Conservation (phyloP, 1,140 invertebrate genomes). For the Liolophura sinensis region DNA sequence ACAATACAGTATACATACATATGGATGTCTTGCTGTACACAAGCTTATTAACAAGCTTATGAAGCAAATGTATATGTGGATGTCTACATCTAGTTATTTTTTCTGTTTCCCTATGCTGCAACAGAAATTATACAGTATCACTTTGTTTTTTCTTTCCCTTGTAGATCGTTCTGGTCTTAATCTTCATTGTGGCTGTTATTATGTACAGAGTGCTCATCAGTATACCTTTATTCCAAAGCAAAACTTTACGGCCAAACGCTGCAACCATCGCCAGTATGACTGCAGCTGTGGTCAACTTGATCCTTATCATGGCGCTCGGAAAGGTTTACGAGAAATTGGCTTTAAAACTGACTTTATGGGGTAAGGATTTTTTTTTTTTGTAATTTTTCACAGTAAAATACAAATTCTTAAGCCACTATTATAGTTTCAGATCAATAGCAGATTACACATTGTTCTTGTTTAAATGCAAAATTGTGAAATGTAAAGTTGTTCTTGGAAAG, state of each 20-base stretch:
- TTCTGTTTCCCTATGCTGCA: too few species aligned
- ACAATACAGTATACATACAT: too few species aligned
- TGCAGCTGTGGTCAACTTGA: conserved; percentile 75
- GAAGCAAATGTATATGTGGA: too few species aligned
- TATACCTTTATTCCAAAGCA: conserved; percentile 68
- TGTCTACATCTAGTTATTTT: too few species aligned
- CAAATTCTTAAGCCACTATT: not conserved
- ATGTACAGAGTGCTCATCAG: conserved; percentile 72
- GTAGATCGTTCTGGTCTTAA: conserved; percentile 72
- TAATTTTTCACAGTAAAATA: not conserved
- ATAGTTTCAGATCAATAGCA: not conserved
- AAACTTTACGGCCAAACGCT: conserved; percentile 64
- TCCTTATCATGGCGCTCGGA: conserved; percentile 68
- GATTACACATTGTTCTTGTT: not conserved
- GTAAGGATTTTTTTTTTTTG: conserved; percentile 50
- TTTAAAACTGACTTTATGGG: conserved; percentile 89
- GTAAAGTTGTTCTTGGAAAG: too few species aligned
- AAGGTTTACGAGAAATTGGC: conserved; percentile 86
- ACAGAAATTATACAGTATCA: not conserved
- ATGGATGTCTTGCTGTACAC: too few species aligned
- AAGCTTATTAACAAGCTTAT: too few species aligned
- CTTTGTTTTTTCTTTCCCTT: conserved; percentile 18
- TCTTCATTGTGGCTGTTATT: conserved; percentile 76
- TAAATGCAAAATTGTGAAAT: too few species aligned
- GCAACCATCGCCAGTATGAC: conserved; percentile 71